Base-by-base conservation (phyloP, 1,140 invertebrate genomes). In the Apis dorsata region DNA sequence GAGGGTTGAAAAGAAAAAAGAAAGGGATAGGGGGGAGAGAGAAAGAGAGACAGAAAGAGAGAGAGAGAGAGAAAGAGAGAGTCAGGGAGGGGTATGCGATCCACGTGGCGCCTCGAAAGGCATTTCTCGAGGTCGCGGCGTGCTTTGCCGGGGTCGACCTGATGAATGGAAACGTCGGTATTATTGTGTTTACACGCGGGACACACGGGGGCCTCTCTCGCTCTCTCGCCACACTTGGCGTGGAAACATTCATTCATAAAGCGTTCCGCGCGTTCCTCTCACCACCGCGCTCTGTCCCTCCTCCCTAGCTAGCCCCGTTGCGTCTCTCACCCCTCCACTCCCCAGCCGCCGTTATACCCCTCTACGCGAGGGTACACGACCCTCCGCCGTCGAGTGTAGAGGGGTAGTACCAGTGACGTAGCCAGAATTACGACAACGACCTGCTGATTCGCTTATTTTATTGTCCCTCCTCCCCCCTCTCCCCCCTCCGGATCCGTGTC, bases 181-280 rank as follows among this genome's bases (percentile, higher is more conserved):
- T 89, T 91, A 91, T 91, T 91, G 91, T 91, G 90, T 91, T 91
- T 91, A 91, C 91, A 91, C 89, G 88, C 90, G 91, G 89, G 90
- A 90, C 89, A 91, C 88, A 90, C 90, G 88, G 89, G 87, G 86
- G 83, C 85, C 89, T 89, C 90, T 88, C 87, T 90, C 88, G 81
- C 80, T 82, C 66, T 81, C 84, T 88, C 88, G 86, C 88, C 89
- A 90, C 90, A 91, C 90, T 91, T 91, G 91, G 89, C 90, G 89
- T 85, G 90, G 91, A 91, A 91, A 91, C 90, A 91, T 90, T 90
- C 91, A 91, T 91, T 91, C 91, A 91, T 91, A 91, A 91, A 91
- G 91, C 90, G 88, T 89, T 89, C 87, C 87, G 87, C 87, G 87
- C 86, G 86, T 89, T 88, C 79, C 88, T 88, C 87, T 86, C 85